These are phyloP conservation scores for Eupeodes luniger DNA, from an alignment of 2,888 invertebrate species.

Conservation along the genomic window DNA sequence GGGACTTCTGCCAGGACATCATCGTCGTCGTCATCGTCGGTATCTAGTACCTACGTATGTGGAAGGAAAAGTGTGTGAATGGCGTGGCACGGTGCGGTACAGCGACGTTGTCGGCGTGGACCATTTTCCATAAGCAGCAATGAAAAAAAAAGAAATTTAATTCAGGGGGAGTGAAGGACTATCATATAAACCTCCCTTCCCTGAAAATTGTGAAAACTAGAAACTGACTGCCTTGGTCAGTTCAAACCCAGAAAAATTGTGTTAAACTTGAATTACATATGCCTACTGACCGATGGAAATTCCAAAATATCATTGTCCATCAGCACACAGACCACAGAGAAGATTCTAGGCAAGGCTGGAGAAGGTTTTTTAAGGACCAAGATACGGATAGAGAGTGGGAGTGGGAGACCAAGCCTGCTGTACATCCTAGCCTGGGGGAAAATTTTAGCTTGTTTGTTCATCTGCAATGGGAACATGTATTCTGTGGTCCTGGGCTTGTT, in stretches of 20 bases:
- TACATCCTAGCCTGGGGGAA: not conserved
- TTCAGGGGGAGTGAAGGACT: too few relatives aligned
- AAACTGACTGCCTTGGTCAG: constrained; percentile 8
- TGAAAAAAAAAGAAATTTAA: not conserved
- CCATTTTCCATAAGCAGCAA: constrained; percentile 8
- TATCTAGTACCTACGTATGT: not conserved
- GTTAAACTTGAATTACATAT: constrained; percentile 68
- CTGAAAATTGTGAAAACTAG: not conserved
- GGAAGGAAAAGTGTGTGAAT: not conserved
- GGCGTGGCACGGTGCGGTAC: too few relatives aligned
- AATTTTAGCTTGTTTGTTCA: constrained; percentile 32
- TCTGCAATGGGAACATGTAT: constrained; percentile 40
- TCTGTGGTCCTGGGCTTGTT: constrained; percentile 29
- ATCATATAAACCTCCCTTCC: not conserved
- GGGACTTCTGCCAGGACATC: not conserved
- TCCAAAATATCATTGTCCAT: constrained; percentile 34
- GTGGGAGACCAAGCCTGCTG: not conserved
- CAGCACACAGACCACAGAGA: constrained; percentile 24
- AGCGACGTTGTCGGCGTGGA: not conserved
- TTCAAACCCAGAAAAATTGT: constrained; percentile 33
- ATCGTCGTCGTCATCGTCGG: not conserved
- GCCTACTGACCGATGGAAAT: constrained; percentile 32
- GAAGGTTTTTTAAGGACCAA: not conserved
- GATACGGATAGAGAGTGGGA: too few relatives aligned
- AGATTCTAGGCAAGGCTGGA: not conserved